phyloP scores from a whole-genome alignment of 2,888 invertebrate genomes.

The Aphodius sticticus region DNA sequence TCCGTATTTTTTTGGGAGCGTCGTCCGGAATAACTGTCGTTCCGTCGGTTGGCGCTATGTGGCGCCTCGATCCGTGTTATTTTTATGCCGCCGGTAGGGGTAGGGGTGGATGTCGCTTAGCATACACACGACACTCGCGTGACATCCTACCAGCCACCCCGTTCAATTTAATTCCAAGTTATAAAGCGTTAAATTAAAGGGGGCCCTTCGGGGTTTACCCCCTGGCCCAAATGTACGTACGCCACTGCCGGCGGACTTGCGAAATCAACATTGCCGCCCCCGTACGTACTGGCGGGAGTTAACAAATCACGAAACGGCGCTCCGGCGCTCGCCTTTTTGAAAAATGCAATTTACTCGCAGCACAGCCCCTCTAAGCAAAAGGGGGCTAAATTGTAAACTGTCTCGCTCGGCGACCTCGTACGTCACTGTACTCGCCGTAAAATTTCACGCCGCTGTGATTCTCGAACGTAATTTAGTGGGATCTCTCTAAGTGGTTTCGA shows the following conservation, averaged over 20 bases:
- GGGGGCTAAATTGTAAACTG: conserved; percentile 25
- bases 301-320: conserved; percentile 25
- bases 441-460: neutral
- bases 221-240: conserved; percentile 41
- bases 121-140: conserved; percentile 56
- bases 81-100: conserved; percentile 42
- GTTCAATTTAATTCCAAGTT: conserved; percentile 59
- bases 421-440: neutral
- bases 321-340: conserved; percentile 20
- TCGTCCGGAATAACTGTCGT: conserved; percentile 32
- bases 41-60: conserved; percentile 28
- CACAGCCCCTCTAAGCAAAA: conserved; percentile 1
- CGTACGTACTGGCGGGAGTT: conserved; percentile 15
- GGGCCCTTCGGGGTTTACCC: conserved; percentile 53
- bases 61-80: conserved; percentile 37
- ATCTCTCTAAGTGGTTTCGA: neutral
- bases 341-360: conserved; percentile 20
- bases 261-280: conserved; percentile 41
- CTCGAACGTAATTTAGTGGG: neutral
- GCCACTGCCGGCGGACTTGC: conserved; percentile 43
- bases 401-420: conserved; percentile 8
- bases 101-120: conserved; percentile 46
- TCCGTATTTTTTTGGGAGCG: neutral
- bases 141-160: conserved; percentile 45
- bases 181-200: conserved; percentile 61